A percentile compares a stretch with the other conserved stretches of the same genome.
phyloP scores from a whole-genome alignment of 1,140 invertebrate species.

The Drosophila leontia region DNA sequence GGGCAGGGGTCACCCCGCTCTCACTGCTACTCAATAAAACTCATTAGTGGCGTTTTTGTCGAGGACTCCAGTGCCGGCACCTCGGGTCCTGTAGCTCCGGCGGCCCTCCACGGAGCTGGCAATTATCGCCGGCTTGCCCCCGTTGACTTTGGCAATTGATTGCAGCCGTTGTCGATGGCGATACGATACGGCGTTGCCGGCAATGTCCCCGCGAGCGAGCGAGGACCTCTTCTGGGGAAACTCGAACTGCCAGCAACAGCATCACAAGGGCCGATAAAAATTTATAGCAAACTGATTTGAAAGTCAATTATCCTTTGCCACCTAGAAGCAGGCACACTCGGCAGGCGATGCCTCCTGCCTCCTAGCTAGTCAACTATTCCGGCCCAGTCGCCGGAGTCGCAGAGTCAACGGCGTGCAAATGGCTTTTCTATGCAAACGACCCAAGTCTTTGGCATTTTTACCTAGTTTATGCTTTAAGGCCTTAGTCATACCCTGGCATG shows the following conservation, averaged over 20 bases:
- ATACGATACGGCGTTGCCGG: conserved; percentile 24
- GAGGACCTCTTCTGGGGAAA: conserved; percentile 10
- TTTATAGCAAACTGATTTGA: conserved; percentile 85
- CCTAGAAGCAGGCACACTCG: conserved; percentile 24
- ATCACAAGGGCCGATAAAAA: conserved; percentile 83
- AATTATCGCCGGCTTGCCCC: conserved; percentile 76
- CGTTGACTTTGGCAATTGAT: conserved; percentile 82
- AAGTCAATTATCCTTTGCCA: conserved; percentile 83
- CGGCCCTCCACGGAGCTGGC: conserved; percentile 54
- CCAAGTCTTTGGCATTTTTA: conserved; percentile 37
- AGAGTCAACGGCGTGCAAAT: conserved; percentile 76
- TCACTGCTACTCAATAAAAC: conserved; percentile 78
- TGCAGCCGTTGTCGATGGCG: conserved; percentile 69
- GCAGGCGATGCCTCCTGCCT: conserved; percentile 6
- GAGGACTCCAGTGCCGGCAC: conserved; percentile 18
- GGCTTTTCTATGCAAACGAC: conserved; percentile 80
- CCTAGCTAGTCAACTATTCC: conserved; percentile 60
- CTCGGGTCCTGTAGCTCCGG: conserved; percentile 6
- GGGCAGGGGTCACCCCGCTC: conserved; percentile 17
- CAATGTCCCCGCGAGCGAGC: conserved; percentile 52
- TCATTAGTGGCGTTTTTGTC: conserved; percentile 83
- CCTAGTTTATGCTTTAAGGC: conserved; percentile 69
- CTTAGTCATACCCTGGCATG: conserved; percentile 22
- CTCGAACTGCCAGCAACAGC: conserved; percentile 68
- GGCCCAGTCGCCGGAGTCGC: conserved; percentile 53